phyloP scores from a whole-genome alignment of 2,113 vertebrate species.

The Osmerus mordax region DNA sequence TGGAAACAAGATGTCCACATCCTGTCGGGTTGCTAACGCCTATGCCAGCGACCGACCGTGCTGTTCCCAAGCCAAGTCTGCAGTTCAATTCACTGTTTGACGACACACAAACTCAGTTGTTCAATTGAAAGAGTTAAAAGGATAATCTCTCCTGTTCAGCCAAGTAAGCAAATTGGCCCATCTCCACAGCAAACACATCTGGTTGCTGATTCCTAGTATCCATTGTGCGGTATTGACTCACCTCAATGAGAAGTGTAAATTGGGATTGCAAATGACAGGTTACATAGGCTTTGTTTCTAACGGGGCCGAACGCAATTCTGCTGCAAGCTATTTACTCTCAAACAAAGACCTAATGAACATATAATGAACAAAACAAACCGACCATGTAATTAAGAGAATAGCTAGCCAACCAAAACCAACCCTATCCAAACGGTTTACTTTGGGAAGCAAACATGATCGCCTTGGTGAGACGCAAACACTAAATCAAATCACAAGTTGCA shows the following conservation, averaged over 20 bases:
- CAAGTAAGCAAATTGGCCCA: conserved; percentile 17
- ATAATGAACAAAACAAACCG: conserved; percentile 54
- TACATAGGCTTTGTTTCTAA: conserved; percentile 44
- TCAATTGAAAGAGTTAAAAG: neutral
- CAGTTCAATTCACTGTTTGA: too few species aligned
- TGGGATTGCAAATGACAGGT: conserved; percentile 61
- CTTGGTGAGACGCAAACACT: too few species aligned
- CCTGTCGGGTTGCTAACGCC: too few species aligned
- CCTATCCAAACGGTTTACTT: conserved; percentile 15
- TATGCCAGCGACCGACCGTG: too few species aligned
- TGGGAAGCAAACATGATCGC: neutral
- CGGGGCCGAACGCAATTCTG: conserved; percentile 56
- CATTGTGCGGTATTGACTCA: conserved; percentile 60
- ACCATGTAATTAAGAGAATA: conserved; percentile 61
- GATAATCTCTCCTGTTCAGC: neutral
- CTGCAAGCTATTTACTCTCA: conserved; percentile 40
- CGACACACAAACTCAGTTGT: too few species aligned
- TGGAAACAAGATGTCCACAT: too few species aligned
- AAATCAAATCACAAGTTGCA: too few species aligned
- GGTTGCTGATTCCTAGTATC: conserved; percentile 52
- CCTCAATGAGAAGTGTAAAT: conserved; percentile 51
- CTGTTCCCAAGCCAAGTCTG: too few species aligned
- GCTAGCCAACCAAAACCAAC: conserved; percentile 47
- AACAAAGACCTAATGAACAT: conserved; percentile 46
- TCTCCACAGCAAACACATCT: conserved; percentile 21